A percentile compares a stretch with the other conserved stretches of the same genome.
Conservation (phyloP, 2,888 invertebrate genomes). For the Heliconius erato region DNA sequence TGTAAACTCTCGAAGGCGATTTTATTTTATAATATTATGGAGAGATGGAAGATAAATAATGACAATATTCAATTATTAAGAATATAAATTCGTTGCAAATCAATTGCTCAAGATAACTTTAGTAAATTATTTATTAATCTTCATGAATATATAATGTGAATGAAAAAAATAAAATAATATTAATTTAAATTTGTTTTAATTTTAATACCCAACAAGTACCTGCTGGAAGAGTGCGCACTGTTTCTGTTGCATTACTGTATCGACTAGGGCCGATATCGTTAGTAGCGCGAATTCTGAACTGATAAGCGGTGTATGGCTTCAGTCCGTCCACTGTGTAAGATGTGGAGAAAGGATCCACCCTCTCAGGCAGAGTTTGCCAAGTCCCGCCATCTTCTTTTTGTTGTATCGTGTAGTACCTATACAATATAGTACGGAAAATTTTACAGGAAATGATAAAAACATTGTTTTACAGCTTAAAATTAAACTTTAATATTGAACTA, state of each 20-base stretch:
- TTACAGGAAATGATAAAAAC: too few relatives aligned
- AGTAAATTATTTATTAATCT: too few relatives aligned
- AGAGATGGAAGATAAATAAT: background rate
- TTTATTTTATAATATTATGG: too few relatives aligned
- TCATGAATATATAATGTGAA: too few relatives aligned
- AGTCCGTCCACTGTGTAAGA: slow-evolving; percentile 94
- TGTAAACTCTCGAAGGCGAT: too few relatives aligned
- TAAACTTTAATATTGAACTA: too few relatives aligned
- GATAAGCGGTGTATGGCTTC: slow-evolving; percentile 95
- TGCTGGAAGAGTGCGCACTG: slow-evolving; percentile 94
- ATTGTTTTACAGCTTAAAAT: too few relatives aligned
- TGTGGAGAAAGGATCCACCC: slow-evolving; percentile 94
- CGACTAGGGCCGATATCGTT: slow-evolving; percentile 98
- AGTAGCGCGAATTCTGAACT: slow-evolving; percentile 96
- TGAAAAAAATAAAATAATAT: too few relatives aligned
- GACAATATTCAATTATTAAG: background rate
- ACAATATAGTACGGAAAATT: background rate
- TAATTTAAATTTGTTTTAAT: background rate
- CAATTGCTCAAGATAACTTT: too few relatives aligned
- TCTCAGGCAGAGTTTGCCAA: slow-evolving; percentile 94
- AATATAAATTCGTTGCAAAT: background rate
- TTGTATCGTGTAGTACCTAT: slow-evolving; percentile 95
- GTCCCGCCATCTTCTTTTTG: slow-evolving; percentile 93
- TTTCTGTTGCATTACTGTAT: slow-evolving; percentile 95
- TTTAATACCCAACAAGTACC: slow-evolving; percentile 72